A percentile compares a stretch with the other conserved stretches of the same genome.
phyloP scores from a whole-genome alignment of 2,797 vertebrate genomes.

The Eremophila alpestris region DNA sequence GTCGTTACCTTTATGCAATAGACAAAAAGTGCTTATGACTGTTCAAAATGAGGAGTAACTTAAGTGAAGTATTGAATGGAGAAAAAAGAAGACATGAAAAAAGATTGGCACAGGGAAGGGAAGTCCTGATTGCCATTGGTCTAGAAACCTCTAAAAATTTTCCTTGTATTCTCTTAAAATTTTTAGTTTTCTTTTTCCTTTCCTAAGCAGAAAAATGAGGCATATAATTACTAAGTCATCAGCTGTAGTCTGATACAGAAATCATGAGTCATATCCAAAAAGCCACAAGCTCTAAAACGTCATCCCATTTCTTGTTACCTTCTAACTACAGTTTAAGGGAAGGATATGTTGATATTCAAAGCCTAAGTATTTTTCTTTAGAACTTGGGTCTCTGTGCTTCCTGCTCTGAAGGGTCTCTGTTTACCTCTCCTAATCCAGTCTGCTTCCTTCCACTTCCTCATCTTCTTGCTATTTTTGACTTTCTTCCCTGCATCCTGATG shows the following conservation, averaged over 20 bases:
- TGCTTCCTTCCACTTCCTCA: neutral
- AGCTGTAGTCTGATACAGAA: neutral
- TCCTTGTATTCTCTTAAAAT: neutral
- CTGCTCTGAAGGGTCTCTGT: neutral
- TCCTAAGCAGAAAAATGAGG: neutral
- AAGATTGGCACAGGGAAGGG: neutral
- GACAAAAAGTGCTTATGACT: neutral
- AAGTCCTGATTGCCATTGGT: neutral
- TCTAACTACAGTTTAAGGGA: neutral
- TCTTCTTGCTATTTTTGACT: neutral
- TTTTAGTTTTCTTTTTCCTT: neutral
- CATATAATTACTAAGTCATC: neutral
- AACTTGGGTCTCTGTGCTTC: neutral
- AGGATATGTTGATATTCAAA: neutral
- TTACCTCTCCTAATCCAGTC: neutral
- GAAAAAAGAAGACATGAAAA: neutral
- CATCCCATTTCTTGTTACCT: neutral
- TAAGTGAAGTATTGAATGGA: neutral
- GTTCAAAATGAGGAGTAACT: neutral
- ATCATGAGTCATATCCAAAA: neutral
- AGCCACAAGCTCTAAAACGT: neutral
- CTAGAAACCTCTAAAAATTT: neutral
- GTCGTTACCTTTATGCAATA: neutral
- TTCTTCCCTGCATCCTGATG: neutral
- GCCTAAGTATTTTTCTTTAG: neutral